phyloP scores from a whole-genome alignment of 2,797 vertebrate species.

The Australoheros facetus region DNA sequence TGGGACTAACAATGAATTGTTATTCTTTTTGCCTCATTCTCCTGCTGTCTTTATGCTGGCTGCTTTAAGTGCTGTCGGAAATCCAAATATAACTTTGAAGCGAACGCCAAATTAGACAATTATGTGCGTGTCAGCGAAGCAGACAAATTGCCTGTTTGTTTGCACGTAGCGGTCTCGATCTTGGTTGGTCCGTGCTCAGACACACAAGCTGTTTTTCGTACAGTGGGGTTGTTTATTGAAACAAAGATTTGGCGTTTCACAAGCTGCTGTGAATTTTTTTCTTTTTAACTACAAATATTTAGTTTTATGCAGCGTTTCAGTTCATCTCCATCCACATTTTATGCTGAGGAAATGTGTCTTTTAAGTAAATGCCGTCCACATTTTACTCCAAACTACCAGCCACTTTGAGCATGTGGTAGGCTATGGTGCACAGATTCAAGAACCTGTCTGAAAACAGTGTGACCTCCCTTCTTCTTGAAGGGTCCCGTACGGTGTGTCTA shows the following conservation, averaged over 20 bases:
- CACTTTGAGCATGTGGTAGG: neutral
- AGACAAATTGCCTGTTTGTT: neutral
- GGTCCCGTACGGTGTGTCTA: conserved; percentile 13
- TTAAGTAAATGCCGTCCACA: too few relatives aligned
- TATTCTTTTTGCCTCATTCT: too few relatives aligned
- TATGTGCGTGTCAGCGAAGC: neutral
- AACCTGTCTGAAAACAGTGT: neutral
- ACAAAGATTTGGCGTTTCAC: neutral
- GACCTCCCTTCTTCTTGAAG: neutral
- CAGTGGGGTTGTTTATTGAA: neutral
- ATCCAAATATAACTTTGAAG: neutral
- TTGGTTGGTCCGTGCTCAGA: neutral
- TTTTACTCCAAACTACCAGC: neutral
- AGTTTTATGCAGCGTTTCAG: neutral
- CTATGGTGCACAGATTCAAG: neutral
- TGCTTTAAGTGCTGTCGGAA: conserved; percentile 23
- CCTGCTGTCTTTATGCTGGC: neutral
- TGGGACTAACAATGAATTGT: neutral
- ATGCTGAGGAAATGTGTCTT: neutral
- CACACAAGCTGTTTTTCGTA: neutral
- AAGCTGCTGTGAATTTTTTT: neutral
- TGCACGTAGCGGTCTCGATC: neutral
- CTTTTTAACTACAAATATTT: neutral
- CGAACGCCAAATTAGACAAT: neutral
- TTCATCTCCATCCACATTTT: neutral